Evolutionary conservation across 2,113 vertebrate genomes (phyloP).

Genomic region (Speoplatyrhinus poulsoni): DNA sequence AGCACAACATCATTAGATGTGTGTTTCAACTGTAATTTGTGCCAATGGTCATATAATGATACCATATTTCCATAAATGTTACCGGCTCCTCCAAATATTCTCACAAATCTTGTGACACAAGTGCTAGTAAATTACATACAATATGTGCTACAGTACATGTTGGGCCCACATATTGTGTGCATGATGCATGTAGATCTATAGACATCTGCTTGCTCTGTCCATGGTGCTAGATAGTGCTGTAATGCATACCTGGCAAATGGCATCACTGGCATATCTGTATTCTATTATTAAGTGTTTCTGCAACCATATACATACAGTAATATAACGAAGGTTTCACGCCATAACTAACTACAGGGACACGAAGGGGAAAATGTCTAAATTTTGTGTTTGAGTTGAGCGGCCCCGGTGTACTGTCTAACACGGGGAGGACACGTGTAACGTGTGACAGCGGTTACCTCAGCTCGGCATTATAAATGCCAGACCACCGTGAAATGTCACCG

Average conservation of each 20-base stretch:
- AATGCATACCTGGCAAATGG: not conserved
- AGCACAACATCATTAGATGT: no score
- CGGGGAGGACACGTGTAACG: not conserved
- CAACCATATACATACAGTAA: not conserved
- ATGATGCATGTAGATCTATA: not conserved
- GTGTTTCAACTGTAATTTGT: no score
- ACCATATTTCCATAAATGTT: no score
- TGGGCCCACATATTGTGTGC: not conserved
- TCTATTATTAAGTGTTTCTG: not conserved
- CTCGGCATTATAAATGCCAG: slow-evolving; percentile 51
- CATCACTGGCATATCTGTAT: not conserved
- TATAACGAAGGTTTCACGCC: not conserved
- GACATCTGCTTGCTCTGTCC: slow-evolving; percentile 35
- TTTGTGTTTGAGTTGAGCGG: not conserved
- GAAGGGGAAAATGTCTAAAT: not conserved
- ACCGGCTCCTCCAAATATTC: no score
- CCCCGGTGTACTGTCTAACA: not conserved
- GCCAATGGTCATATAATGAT: no score
- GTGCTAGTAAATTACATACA: no score
- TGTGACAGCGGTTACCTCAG: slow-evolving; percentile 7
- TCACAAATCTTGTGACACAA: no score
- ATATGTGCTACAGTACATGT: no score
- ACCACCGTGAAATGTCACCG: slow-evolving; percentile 43
- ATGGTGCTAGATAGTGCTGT: slow-evolving; percentile 34
- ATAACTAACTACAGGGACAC: not conserved